phyloP scores from a whole-genome alignment of 2,797 vertebrate species.

The Ambastaia sidthimunki region DNA sequence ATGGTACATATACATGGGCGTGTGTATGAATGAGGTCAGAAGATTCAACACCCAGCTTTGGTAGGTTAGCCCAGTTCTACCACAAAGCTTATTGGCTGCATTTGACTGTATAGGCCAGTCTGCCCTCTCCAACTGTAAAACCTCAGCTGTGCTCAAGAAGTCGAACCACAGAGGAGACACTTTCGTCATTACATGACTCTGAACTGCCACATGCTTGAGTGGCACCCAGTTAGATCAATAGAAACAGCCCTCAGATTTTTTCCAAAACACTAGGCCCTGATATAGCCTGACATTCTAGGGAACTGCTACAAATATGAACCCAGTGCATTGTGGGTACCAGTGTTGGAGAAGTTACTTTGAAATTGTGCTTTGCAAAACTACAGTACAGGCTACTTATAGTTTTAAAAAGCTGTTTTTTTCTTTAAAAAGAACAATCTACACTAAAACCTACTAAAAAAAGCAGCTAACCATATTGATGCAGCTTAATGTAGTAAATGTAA shows the following conservation, averaged over 20 bases:
- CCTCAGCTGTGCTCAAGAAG: slow-evolving; percentile 76
- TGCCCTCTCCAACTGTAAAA: slow-evolving; percentile 74
- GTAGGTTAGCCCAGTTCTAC: slow-evolving; percentile 32
- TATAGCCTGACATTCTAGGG: slow-evolving; percentile 12
- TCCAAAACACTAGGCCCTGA: slow-evolving; percentile 35
- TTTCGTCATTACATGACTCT: slow-evolving; percentile 39
- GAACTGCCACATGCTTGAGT: slow-evolving; percentile 23
- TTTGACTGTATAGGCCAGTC: slow-evolving; percentile 65
- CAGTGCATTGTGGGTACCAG: slow-evolving; percentile 12
- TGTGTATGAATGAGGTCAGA: slow-evolving; percentile 45
- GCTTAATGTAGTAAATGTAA: background rate
- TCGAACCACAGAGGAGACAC: slow-evolving; percentile 79
- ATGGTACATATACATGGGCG: slow-evolving; percentile 23
- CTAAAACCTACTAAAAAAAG: too few species aligned
- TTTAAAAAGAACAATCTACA: too few species aligned
- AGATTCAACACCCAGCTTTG: slow-evolving; percentile 33
- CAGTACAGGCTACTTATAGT: too few species aligned
- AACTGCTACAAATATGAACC: background rate
- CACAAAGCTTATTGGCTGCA: slow-evolving; percentile 25
- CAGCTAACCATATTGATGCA: background rate
- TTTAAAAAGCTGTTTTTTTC: too few species aligned
- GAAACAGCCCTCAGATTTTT: slow-evolving; percentile 46
- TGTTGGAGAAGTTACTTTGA: background rate
- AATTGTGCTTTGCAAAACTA: too few species aligned
- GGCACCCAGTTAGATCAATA: slow-evolving; percentile 53